Evolutionary conservation across 2,888 invertebrate species (phyloP).

Genomic region (Ornithoptera priamus): DNA sequence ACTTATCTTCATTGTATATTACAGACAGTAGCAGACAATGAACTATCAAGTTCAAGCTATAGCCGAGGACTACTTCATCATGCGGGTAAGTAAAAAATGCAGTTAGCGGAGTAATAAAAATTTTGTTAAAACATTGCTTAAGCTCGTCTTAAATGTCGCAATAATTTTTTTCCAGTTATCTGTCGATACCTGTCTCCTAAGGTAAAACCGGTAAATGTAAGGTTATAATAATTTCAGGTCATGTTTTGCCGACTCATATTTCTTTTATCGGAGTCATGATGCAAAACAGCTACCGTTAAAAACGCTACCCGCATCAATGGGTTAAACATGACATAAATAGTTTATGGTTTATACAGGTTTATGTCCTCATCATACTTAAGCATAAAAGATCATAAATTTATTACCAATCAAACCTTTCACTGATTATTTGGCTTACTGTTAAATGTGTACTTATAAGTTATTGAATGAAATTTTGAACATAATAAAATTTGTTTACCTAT

Average conservation of each 20-base stretch:
- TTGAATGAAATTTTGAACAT: too few species aligned
- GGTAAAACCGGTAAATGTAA: background rate
- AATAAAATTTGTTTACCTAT: background rate
- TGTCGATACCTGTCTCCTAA: background rate
- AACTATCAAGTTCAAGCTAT: slow-evolving; percentile 57
- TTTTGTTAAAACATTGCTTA: background rate
- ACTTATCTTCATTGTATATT: slow-evolving; percentile 38
- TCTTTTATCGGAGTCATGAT: background rate
- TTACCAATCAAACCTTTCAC: background rate
- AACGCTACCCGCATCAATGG: background rate
- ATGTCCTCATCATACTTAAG: background rate
- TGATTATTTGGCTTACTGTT: too few species aligned
- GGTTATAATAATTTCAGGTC: slow-evolving; percentile 2
- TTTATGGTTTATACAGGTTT: background rate
- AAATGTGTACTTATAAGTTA: too few species aligned
- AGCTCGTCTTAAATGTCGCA: background rate
- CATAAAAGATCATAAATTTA: too few species aligned
- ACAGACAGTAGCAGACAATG: slow-evolving; percentile 64
- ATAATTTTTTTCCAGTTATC: background rate
- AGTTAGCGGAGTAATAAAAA: background rate
- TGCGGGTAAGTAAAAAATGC: slow-evolving; percentile 43
- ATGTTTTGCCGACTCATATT: slow-evolving; percentile 8
- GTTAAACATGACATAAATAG: background rate
- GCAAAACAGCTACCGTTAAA: slow-evolving; percentile 9
- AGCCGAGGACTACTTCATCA: slow-evolving; percentile 59